Base-by-base conservation (phyloP, 2,797 vertebrate genomes). In the Ctenopoma multispine region DNA sequence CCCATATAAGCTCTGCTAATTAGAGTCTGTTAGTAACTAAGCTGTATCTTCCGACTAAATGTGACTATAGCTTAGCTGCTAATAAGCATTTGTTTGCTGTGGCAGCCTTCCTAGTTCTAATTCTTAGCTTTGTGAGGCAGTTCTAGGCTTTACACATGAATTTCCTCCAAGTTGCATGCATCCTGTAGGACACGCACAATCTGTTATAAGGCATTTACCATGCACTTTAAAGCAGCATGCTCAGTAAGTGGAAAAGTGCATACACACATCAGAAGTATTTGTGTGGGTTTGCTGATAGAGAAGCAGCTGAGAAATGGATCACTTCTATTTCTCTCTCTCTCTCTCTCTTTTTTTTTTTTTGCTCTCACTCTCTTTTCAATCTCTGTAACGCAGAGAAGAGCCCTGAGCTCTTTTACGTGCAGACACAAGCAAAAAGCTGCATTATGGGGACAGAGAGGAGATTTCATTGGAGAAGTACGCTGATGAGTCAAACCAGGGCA, bases 401-500 rank as follows among this genome's bases (percentile, higher is more conserved):
- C 88, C 81, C 70, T 81, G 79, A 92, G 89, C 89, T 87, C 79
- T 78, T 87, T 80, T 87, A 86, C 72, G 68, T 91, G 91, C 90
- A 88, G 76, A 90, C 85, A 83, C 83, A 82, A 90, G 86, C 87
- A 86, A 82, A 91, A 90, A 82, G 72, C 75, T 70, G 86, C 86
- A 90, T 91, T 92, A 89, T 72, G 62, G 71, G 83, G 86, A 88
- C 77, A 75, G 76, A 83, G 82, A 69, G 68, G 75, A 81, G 84
- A 87, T 88, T 89, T 86, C 82, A 71, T 50, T 75, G 74, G 75
- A 81, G 85, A 65, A 70, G 75, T 66, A 75, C 80, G 81, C 84
- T 83, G 77, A 80, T 83, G 87, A 78, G 53, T 72, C 73, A 68
- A 87, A 84, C 50, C 46, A 7, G 72, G 58, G 56, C n/a, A 15